Evolutionary conservation across 2,113 vertebrate genomes (phyloP), one percentile per base, ranked within the genome.

Genomic region (Puffinus mauretanicus): DNA sequence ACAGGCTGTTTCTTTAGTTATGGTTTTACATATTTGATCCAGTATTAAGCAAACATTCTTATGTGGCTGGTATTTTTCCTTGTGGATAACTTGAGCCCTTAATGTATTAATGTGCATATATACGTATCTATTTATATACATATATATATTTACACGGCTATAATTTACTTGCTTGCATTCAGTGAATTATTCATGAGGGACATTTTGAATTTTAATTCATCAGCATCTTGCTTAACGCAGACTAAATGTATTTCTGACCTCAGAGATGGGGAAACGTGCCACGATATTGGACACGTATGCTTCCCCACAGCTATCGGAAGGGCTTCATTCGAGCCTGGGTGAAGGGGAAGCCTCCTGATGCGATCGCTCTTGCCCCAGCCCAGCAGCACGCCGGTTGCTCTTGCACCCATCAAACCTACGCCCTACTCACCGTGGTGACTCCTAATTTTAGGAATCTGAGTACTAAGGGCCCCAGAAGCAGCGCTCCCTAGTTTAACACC

Each of bases 201-300:
- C 4, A 6, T 66, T 94, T 38, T 75, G 90, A 36, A 86, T 96
- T 95, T 94, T 30, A 57, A 81, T 84, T 92, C 64, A 40, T 90
- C 94, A 88, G 76, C 90, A 67, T 90, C 60, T 62, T 61, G 46
- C 67, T 62, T 22, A 52, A 6, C 2, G 3, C 27, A 34, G 55
- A 16, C 75, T 38, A 11, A 62, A 14, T 49, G 75, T 16, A 24
- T 65, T 77, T 60, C 65, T 94, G 92, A 73, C 78, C 82, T 46
- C 62, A 7, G 49, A 57, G 55, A 7, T 0, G 3, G 82, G 42
- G 52, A 34, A 8, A 27, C 47, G 81, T 3, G 0, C 34, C 30
- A 0, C 5, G 1, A 1, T 2, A 0, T 3, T 14, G 58, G 46
- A 3, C 40, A 5, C 1, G 0, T 17, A 7, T 8, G 1, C 46